Percentiles rank a stretch among this genome's conserved stretches.
Conservation (phyloP, 2,113 vertebrate genomes). For the Zingel zingel region DNA sequence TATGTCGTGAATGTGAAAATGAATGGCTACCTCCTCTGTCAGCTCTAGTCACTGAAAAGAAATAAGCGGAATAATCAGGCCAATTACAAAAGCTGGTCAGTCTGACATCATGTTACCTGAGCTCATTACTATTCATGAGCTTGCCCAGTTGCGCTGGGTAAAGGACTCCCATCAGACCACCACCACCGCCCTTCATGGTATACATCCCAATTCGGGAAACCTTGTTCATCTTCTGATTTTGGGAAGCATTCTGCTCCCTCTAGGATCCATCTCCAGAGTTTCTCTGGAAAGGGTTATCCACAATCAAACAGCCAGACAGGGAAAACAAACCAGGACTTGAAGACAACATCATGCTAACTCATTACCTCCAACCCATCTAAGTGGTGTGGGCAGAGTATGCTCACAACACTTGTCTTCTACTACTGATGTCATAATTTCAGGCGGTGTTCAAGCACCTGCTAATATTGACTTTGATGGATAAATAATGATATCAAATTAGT, state of each 20-base stretch:
- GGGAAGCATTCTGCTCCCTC: neutral
- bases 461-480: neutral
- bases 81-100: no score
- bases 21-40: no score
- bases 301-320: neutral
- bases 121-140: no score
- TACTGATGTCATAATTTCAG: neutral
- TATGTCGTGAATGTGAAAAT: no score
- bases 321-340: neutral
- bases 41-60: no score
- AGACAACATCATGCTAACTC: neutral
- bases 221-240: neutral
- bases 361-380: neutral
- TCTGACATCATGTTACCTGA: no score
- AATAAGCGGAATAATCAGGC: no score
- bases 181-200: neutral
- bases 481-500: neutral
- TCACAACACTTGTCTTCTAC: neutral
- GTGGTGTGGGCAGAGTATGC: neutral
- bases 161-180: neutral
- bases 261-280: conserved; percentile 1
- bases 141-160: no score
- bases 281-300: neutral
- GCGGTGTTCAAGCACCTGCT: conserved; percentile 2
- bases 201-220: neutral